phyloP scores from a whole-genome alignment of 2,113 vertebrate species.

The Mesocricetus auratus region DNA sequence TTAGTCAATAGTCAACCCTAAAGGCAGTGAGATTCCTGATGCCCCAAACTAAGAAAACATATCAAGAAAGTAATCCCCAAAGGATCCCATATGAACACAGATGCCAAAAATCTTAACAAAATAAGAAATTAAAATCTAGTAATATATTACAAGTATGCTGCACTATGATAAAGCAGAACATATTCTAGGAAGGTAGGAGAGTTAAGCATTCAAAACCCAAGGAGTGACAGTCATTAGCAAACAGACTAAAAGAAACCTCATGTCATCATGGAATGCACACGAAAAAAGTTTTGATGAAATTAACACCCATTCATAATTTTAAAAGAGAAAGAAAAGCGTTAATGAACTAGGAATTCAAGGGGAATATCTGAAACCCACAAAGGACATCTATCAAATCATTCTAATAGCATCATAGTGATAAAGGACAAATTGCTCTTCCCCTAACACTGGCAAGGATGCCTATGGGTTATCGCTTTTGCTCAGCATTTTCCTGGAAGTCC shows the following conservation, averaged over 20 bases:
- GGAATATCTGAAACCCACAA: background rate
- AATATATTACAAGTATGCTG: background rate
- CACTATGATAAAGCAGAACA: background rate
- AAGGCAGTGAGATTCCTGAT: slow-evolving; percentile 3
- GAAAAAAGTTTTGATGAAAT: slow-evolving; percentile 40
- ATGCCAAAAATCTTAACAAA: slow-evolving; percentile 53
- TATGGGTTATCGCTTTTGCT: background rate
- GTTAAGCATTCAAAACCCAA: slow-evolving; percentile 28
- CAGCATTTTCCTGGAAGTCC: background rate
- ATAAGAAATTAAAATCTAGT: slow-evolving; percentile 7
- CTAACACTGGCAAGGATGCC: background rate
- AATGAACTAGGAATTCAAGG: slow-evolving; percentile 4
- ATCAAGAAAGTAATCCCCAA: background rate
- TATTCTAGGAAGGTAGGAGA: background rate
- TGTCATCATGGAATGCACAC: background rate
- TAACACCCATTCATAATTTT: slow-evolving; percentile 48
- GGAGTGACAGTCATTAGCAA: background rate
- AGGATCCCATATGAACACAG: background rate
- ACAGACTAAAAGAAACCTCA: background rate
- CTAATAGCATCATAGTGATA: background rate
- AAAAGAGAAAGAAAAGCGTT: slow-evolving; percentile 44
- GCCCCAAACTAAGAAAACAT: slow-evolving; percentile 42
- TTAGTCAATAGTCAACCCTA: background rate
- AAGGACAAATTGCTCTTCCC: background rate
- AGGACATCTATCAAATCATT: background rate